Conservation (phyloP, 2,113 vertebrate genomes). For the Lamprologus speciosus region DNA sequence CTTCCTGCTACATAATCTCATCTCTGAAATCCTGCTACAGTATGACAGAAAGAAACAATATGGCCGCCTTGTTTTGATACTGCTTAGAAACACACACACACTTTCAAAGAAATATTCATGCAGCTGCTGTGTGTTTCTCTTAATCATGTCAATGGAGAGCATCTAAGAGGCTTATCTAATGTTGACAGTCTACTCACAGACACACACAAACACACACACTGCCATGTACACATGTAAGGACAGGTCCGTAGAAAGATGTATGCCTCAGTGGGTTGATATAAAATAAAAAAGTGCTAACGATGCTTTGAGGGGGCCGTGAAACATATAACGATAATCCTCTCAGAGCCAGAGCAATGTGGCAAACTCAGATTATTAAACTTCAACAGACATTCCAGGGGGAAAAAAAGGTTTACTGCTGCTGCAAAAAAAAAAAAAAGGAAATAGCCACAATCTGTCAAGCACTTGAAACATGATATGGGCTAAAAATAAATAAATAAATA, state of each 20-base stretch:
- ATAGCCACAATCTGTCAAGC: background rate
- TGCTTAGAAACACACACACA: background rate
- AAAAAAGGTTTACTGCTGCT: background rate
- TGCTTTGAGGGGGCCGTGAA: slow-evolving; percentile 3
- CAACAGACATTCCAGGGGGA: background rate
- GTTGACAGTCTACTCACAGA: background rate
- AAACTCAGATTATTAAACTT: background rate
- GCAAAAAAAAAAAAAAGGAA: background rate
- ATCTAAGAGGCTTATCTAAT: slow-evolving; percentile 55
- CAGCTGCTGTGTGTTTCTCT: slow-evolving; percentile 31
- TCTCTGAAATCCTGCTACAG: background rate
- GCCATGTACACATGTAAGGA: background rate
- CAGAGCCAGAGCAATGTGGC: background rate
- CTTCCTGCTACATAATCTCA: slow-evolving; percentile 27
- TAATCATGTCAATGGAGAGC: slow-evolving; percentile 37
- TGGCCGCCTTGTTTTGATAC: background rate
- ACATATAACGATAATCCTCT: background rate
- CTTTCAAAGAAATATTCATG: background rate
- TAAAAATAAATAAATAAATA: background rate
- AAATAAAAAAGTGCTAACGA: background rate
- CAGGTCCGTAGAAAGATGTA: background rate
- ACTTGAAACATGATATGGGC: background rate
- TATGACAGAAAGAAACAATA: slow-evolving; percentile 5
- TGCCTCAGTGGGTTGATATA: background rate
- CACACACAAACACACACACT: background rate